Evolutionary conservation across 2,797 vertebrate genomes (phyloP).

Genomic region (Enteromius trimaculatus): DNA sequence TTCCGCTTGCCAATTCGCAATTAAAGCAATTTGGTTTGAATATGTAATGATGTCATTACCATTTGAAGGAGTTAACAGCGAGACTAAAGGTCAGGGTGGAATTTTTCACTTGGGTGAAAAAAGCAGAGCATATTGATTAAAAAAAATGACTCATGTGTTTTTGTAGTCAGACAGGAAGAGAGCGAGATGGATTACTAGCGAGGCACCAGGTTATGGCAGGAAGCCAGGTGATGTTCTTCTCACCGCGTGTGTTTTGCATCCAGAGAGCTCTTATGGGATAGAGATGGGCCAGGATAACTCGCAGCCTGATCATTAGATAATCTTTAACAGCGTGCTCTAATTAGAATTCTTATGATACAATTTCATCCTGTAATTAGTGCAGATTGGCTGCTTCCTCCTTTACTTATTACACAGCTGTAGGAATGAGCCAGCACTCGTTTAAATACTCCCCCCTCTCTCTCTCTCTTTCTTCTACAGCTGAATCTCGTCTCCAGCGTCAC

Average conservation of each 20-base stretch:
- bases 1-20: conserved; percentile 94
- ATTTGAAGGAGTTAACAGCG: conserved; percentile 93
- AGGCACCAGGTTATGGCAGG: conserved; percentile 8
- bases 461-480: conserved; percentile 78
- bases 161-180: conserved; percentile 36
- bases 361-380: conserved; percentile 98
- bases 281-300: conserved; percentile 89
- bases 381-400: conserved; percentile 95
- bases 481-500: conserved; percentile 99
- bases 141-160: conserved; percentile 37
- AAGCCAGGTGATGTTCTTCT: conserved; percentile 50
- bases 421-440: conserved; percentile 86
- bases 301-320: conserved; percentile 96
- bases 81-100: conserved; percentile 94
- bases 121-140: conserved; percentile 70
- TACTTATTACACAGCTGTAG: conserved; percentile 97
- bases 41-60: conserved; percentile 99
- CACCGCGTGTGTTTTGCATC: conserved; percentile 23
- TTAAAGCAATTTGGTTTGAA: conserved; percentile 99
- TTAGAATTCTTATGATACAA: conserved; percentile 99
- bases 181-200: conserved; percentile 32
- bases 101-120: conserved; percentile 92
- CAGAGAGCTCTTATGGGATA: conserved; percentile 69
- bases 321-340: conserved; percentile 96
- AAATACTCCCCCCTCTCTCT: conserved; percentile 41